Evolutionary conservation across 2,888 invertebrate species (phyloP), one percentile per base, ranked within the genome.

Genomic region (Sinhomidia bicolor): DNA sequence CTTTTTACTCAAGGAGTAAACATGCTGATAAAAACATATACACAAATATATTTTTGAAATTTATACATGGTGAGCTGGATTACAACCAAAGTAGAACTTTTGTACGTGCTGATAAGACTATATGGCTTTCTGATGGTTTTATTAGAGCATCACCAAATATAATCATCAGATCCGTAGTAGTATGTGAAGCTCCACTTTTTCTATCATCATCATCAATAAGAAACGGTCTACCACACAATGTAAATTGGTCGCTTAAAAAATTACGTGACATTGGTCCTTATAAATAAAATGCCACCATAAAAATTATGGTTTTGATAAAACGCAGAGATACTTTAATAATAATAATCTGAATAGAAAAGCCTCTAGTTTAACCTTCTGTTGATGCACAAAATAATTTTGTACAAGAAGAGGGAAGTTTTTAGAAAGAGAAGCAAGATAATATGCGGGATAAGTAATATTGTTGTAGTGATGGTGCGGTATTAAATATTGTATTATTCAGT

Each of bases 221-320:
- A 79, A 36, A 57, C 29, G 12, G 57, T 26, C 32, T 29, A 78
- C 87, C 87, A 82, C 82, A 82, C 44, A 83, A n/a, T 32, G 68
- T 54, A 32, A 71, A 54, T 83, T 23, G 47, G 32, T 26, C 0
- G 41, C 54, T 85, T 26, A 51, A 57, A n/a, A 62, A 57, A 71
- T 76, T 87, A 87, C 87, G 87, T 87, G 87, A 87, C 87, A 87
- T 87, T 87, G 82, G 87, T 60, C 76, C 82, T 80, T 87, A 62
- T 76, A 60, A 86, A 62, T 65, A 36, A n/a, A 85, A 85, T 85
- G 79, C 79, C 79, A 85, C 68, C 60, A 86, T 81, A 86, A 81
- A 85, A 81, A 74, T 80, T 86, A 81, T 60, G 80, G 57, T 60
- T 74, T 79, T 86, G 86, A 86, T 71, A 44, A 29, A 68, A 68